Percentiles rank a stretch among this genome's conserved stretches.
Evolutionary conservation across 2,888 invertebrate species (phyloP).

Genomic region (Acanthoscelides obtectus): DNA sequence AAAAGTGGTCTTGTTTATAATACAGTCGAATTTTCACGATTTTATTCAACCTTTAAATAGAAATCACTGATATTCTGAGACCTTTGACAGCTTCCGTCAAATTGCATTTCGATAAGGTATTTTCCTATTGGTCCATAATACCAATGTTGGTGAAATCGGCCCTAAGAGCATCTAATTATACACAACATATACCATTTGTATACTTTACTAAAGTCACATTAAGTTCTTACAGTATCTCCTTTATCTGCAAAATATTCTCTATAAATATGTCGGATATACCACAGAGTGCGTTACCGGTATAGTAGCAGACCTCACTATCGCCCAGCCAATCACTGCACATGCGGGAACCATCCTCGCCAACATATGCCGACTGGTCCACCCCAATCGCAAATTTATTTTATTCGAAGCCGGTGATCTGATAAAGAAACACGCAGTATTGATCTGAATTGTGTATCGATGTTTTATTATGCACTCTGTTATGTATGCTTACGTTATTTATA

Average conservation of each 20-base stretch:
- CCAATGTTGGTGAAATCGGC: no score
- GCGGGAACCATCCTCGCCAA: constrained; percentile 3
- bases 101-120: no score
- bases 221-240: constrained; percentile 5
- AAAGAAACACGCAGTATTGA: constrained; percentile 45
- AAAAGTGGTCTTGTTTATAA: no score
- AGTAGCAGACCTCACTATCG: constrained; percentile 38
- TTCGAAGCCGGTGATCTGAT: constrained; percentile 44
- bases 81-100: no score
- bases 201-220: neutral
- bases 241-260: constrained; percentile 42
- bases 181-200: no score
- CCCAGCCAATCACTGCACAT: constrained; percentile 29
- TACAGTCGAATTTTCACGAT: no score
- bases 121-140: no score
- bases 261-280: constrained; percentile 37
- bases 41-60: no score
- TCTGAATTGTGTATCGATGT: constrained; percentile 44
- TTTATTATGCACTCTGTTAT: constrained; percentile 42
- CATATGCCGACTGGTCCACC: constrained; percentile 25
- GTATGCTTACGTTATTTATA: constrained; percentile 5
- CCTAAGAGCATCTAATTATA: no score
- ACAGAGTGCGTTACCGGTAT: constrained; percentile 47
- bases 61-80: no score
- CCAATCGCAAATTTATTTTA: constrained; percentile 42